Evolutionary conservation across 2,113 vertebrate genomes (phyloP).

Genomic region (Apaloderma vittatum): DNA sequence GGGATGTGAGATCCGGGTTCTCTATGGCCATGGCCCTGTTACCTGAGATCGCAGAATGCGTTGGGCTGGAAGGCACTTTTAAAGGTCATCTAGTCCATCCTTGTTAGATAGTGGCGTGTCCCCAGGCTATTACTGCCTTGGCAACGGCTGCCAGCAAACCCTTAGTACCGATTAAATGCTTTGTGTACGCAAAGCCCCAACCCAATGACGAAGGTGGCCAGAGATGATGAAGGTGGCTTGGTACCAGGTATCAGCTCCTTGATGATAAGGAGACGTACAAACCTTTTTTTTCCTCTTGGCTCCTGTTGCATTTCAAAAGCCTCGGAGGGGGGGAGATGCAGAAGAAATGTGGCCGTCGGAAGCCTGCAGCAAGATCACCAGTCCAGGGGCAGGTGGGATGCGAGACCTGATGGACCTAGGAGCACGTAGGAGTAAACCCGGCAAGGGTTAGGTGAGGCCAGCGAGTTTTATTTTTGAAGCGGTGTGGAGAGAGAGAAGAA

Average conservation of each 20-base stretch:
- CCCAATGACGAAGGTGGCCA: neutral
- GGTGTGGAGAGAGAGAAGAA: neutral
- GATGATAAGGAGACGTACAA: neutral
- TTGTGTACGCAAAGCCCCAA: neutral
- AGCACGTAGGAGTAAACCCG: slow-evolving; percentile 1
- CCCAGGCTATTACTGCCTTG: neutral
- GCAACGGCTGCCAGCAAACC: neutral
- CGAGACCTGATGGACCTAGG: neutral
- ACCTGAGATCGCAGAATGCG: neutral
- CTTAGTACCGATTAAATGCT: neutral
- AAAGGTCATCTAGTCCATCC: neutral
- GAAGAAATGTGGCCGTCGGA: neutral
- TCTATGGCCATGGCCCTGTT: neutral
- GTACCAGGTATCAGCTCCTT: neutral
- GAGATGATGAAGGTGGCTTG: neutral
- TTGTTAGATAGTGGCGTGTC: neutral
- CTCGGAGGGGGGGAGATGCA: neutral
- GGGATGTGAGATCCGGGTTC: neutral
- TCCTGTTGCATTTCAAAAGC: neutral
- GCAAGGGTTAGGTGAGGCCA: slow-evolving; percentile 56
- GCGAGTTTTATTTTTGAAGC: slow-evolving; percentile 12
- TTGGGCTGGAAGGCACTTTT: no score
- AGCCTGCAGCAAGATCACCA: neutral
- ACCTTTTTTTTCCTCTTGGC: neutral
- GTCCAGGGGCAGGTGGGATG: neutral